phyloP scores from a whole-genome alignment of 2,888 invertebrate genomes.

The Mechanitis messenoides region DNA sequence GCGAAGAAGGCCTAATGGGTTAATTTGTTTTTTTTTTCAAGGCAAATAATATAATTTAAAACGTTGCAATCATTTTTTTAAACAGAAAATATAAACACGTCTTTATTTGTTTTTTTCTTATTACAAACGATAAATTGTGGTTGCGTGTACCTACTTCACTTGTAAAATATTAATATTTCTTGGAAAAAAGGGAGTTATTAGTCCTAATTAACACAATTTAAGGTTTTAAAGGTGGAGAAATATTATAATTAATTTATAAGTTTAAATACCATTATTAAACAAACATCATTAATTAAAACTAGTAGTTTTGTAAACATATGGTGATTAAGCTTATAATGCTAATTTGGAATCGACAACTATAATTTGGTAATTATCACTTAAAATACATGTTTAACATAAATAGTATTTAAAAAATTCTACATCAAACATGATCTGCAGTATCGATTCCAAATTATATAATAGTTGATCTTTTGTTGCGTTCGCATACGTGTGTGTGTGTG shows the following conservation, averaged over 20 bases:
- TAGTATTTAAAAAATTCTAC: too few species aligned
- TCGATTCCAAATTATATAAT: constrained; percentile 41
- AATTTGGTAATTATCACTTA: neutral
- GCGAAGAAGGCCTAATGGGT: neutral
- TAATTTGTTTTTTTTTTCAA: neutral
- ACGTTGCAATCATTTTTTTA: too few species aligned
- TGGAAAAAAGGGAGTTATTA: neutral
- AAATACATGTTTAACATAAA: neutral
- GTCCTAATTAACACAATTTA: neutral
- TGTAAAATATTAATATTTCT: neutral
- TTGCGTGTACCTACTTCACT: constrained; percentile 23
- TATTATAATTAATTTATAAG: constrained; percentile 12
- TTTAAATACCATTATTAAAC: constrained; percentile 18
- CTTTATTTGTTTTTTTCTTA: neutral
- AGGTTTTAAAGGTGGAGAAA: neutral
- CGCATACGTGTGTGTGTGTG: constrained; percentile 38
- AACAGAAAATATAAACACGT: neutral
- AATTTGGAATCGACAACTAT: constrained; percentile 17
- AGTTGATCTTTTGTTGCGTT: constrained; percentile 38
- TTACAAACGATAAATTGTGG: constrained; percentile 29
- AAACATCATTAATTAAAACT: too few species aligned
- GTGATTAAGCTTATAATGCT: constrained; percentile 19
- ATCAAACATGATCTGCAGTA: neutral
- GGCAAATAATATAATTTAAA: too few species aligned
- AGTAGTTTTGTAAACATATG: constrained; percentile 5